Base-by-base conservation (phyloP, 23 tunicate genomes). In the Ciona savignyi region DNA sequence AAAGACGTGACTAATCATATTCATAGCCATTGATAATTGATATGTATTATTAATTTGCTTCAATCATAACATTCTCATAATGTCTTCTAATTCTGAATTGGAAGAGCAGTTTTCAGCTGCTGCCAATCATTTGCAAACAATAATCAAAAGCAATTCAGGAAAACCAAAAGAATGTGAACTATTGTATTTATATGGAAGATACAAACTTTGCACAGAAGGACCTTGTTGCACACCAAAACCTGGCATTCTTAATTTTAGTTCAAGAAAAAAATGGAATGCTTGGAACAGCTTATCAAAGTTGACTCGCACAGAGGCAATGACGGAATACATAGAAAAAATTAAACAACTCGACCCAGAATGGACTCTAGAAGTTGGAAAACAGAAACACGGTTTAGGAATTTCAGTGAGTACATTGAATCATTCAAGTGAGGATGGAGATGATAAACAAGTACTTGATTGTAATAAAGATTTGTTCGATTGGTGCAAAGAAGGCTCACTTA, bases 151-250 rank as follows among this genome's bases (percentile, higher is more conserved):
- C 0, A 29, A 2, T n/a, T n/a, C n/a, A n/a, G n/a, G n/a, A n/a
- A n/a, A n/a, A n/a, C 26, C 77, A 60, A 71, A 76, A 56, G 86
- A 81, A 24, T 63, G 27, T 48, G 86, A 76, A 35, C 67, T 87
- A 11, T 65, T 87, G 28, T 77, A 81, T 71, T 64, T 87, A n/a
- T 87, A 87, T 63, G 78, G 86, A 4, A 70, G 86, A 25, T 87
- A 77, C 72, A 87, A 87, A 70, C 95, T 81, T 76, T 82, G 86
- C 4, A 87, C 95, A 11, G 33, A 56, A 34, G 95, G 95, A 2
- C 63, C 77, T 71, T 87, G 95, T 51, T 70, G 77, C 60, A 65
- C 75, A 21, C 15, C 74, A 35, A 87, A 87, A 65, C 95, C 95
- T n/a, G 60, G 79, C 23, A 25, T 87, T 24, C 51, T 81, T 51